phyloP scores from a whole-genome alignment of 2,113 vertebrate genomes.

The Atrichornis clamosus region DNA sequence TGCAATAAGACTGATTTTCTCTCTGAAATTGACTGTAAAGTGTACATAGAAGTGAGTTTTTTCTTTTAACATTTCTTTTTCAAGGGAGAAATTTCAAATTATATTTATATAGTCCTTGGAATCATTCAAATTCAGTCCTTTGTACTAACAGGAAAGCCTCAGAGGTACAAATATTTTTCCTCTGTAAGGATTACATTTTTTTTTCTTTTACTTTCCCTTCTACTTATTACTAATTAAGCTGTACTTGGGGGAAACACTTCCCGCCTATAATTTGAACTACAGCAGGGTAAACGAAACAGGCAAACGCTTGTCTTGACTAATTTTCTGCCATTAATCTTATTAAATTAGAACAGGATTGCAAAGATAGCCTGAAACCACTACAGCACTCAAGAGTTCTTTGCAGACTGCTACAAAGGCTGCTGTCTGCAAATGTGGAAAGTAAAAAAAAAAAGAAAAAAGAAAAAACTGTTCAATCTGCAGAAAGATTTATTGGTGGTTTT shows the following conservation, averaged over 20 bases:
- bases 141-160: constrained; percentile 58
- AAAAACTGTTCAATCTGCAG: not conserved
- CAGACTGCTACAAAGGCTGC: not conserved
- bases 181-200: constrained; percentile 13
- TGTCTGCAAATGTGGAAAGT: not conserved
- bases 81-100: not conserved
- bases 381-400: not conserved
- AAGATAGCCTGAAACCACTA: constrained; percentile 60
- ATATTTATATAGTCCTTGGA: constrained; percentile 17
- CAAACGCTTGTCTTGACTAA: constrained; percentile 67
- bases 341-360: constrained; percentile 62
- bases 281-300: constrained; percentile 61
- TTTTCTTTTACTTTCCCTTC: constrained; percentile 47
- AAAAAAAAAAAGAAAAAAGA: not conserved
- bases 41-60: not conserved
- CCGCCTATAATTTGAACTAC: constrained; percentile 51
- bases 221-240: constrained; percentile 63
- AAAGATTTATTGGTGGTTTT: constrained; percentile 38
- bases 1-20: not conserved
- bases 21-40: not conserved
- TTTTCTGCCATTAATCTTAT: constrained; percentile 76
- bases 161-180: constrained; percentile 56
- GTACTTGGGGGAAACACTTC: constrained; percentile 59
- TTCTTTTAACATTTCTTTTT: not conserved
- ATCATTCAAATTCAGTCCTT: constrained; percentile 39